phyloP scores from a whole-genome alignment of 2,797 vertebrate species.

The Paratrypauchen microcephalus region DNA sequence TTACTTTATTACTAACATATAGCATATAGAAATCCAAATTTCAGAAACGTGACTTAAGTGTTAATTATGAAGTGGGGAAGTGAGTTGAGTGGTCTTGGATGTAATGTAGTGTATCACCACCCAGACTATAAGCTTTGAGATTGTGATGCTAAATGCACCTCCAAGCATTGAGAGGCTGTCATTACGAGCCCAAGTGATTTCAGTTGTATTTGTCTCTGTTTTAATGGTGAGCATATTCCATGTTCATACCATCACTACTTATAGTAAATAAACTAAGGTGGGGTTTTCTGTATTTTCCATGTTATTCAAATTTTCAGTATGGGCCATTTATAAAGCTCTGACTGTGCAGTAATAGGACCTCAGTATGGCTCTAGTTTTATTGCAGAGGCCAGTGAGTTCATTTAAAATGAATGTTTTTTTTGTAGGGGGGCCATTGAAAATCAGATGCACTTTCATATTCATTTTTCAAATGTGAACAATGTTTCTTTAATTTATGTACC shows the following conservation, averaged over 20 bases:
- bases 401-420: conserved; percentile 12
- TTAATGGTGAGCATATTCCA: neutral
- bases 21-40: too few relatives aligned
- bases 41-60: too few relatives aligned
- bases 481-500: conserved; percentile 88
- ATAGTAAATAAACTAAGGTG: too few relatives aligned
- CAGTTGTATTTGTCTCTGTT: neutral
- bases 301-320: neutral
- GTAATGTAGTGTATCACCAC: neutral
- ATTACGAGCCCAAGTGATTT: neutral
- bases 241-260: too few relatives aligned
- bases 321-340: conserved; percentile 27
- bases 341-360: neutral
- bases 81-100: neutral
- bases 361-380: neutral
- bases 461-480: conserved; percentile 86
- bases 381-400: conserved; percentile 23
- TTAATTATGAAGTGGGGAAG: neutral
- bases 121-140: neutral
- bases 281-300: neutral
- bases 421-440: conserved; percentile 43
- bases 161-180: neutral
- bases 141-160: neutral
- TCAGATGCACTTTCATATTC: conserved; percentile 86
- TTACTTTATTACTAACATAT: too few relatives aligned